Percentiles rank a stretch among this genome's conserved stretches.
Conservation (phyloP, 2,797 vertebrate species). For the Pseudochirops corinnae region DNA sequence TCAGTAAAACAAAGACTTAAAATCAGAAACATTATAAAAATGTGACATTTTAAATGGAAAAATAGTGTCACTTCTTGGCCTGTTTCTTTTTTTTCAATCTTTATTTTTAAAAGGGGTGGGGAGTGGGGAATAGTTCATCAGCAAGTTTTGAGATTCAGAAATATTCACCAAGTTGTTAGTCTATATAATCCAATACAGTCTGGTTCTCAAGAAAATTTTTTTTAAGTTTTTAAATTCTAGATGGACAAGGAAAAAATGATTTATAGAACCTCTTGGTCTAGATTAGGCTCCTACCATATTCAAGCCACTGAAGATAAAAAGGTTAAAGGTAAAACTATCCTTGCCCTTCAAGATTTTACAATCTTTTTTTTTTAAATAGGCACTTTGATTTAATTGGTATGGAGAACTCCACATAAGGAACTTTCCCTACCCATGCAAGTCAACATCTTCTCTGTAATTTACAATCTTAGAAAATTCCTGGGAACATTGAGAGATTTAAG, state of each 20-base stretch:
- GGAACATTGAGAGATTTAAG: not conserved
- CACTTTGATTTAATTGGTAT: not conserved
- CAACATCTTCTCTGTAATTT: not conserved
- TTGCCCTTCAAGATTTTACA: not conserved
- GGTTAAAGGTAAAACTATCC: not conserved
- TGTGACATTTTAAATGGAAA: slow-evolving; percentile 48
- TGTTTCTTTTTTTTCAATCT: too few relatives aligned
- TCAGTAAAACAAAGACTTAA: not conserved
- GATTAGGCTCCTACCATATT: not conserved
- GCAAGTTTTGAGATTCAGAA: too few relatives aligned
- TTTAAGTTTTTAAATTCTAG: too few relatives aligned
- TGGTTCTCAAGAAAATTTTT: too few relatives aligned
- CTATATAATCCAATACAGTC: not conserved
- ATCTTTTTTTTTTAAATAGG: not conserved
- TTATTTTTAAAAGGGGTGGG: too few relatives aligned
- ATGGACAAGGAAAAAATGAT: too few relatives aligned
- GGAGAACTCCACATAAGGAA: not conserved
- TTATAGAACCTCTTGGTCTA: too few relatives aligned
- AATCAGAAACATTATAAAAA: slow-evolving; percentile 14
- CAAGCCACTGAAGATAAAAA: not conserved
- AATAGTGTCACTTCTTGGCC: not conserved
- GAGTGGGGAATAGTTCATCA: too few relatives aligned
- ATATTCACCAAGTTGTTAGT: not conserved
- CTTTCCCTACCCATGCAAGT: not conserved
- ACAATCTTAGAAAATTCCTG: not conserved